Evolutionary conservation across 2,113 vertebrate genomes (phyloP).

Genomic region (Muntiacus reevesi): DNA sequence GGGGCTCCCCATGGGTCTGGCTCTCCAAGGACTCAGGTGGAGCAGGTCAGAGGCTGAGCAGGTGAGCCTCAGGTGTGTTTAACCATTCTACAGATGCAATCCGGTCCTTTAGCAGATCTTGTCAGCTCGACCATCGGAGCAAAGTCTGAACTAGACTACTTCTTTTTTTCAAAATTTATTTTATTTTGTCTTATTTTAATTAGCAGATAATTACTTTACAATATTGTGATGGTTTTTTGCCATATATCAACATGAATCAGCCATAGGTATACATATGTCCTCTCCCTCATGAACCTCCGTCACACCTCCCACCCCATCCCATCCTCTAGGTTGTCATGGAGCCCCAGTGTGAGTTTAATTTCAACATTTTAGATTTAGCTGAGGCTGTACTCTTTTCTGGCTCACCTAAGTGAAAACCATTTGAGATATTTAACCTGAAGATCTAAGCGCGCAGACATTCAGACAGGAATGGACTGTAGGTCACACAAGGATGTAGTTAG

Average conservation of each 20-base stretch:
- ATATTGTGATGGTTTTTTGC: background rate
- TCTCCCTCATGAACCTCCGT: background rate
- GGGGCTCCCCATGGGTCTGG: constrained; percentile 1
- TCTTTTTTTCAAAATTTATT: background rate
- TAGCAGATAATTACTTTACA: background rate
- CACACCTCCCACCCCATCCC: background rate
- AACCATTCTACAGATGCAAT: background rate
- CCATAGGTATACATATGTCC: background rate
- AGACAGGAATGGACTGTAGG: background rate
- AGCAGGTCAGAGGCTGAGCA: background rate
- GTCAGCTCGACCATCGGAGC: background rate
- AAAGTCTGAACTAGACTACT: background rate
- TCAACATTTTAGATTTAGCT: background rate
- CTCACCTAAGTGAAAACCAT: background rate
- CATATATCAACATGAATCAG: background rate
- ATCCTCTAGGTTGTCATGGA: background rate
- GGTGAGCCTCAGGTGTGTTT: background rate
- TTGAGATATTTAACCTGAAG: background rate
- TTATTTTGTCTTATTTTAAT: background rate
- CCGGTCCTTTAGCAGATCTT: background rate
- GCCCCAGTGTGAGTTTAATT: background rate
- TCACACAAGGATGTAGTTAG: background rate
- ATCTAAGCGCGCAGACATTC: background rate
- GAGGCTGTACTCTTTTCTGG: background rate
- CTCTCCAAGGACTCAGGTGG: background rate